Conservation (phyloP, 2,888 invertebrate species). For the Phasia obesa region DNA sequence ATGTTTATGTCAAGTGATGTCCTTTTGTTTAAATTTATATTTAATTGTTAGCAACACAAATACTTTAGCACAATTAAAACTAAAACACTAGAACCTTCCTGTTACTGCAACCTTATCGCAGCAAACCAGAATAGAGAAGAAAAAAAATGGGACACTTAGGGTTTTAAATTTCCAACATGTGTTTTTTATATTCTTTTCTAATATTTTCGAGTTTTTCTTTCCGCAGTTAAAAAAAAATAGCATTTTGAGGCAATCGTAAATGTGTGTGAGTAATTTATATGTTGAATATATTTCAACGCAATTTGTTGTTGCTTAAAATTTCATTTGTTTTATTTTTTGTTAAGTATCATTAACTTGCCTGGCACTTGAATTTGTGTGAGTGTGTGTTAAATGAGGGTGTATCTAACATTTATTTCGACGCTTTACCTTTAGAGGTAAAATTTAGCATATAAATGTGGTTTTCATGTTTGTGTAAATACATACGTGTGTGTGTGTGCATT, state of each 20-base stretch:
- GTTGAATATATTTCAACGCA: conserved; percentile 9
- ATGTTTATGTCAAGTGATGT: conserved; percentile 47
- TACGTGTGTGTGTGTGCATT: background rate
- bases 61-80: conserved; percentile 25
- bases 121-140: conserved; percentile 3
- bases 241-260: conserved; percentile 1
- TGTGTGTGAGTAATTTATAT: background rate
- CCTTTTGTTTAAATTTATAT: conserved; percentile 56
- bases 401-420: conserved; percentile 17
- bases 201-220: conserved; percentile 21
- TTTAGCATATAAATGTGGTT: conserved; percentile 35
- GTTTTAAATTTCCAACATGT: conserved; percentile 44
- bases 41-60: conserved; percentile 39
- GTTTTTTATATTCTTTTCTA: conserved; percentile 6
- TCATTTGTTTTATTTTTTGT: conserved; percentile 35
- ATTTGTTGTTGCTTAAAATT: conserved; percentile 33
- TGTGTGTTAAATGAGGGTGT: conserved; percentile 23
- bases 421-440: conserved; percentile 35
- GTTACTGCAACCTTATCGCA: background rate
- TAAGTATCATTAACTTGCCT: conserved; percentile 38
- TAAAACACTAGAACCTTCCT: background rate
- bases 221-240: conserved; percentile 12
- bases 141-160: conserved; percentile 43
- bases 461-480: background rate
- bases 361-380: background rate